Conservation (phyloP, 2,888 invertebrate species). For the Polydrusus pterygomalis region DNA sequence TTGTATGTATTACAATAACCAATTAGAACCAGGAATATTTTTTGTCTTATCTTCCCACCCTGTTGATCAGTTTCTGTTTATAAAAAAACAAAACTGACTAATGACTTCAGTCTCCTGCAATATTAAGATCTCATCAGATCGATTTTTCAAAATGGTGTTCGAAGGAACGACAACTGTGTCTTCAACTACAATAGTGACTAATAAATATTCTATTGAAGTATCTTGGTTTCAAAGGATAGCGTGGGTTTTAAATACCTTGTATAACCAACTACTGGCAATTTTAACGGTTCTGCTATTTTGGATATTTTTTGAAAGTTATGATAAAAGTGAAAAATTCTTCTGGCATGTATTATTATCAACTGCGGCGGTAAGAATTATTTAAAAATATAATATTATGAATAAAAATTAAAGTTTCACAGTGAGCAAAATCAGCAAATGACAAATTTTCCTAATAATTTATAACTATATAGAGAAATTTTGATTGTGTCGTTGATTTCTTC, state of each 20-base stretch:
- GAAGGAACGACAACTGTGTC: background rate
- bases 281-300: constrained; percentile 62
- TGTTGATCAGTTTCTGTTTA: background rate
- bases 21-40: background rate
- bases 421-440: too few species aligned
- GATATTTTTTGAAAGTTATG: constrained; percentile 59
- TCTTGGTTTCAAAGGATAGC: constrained; percentile 49
- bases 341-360: constrained; percentile 64
- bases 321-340: constrained; percentile 49
- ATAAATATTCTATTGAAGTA: constrained; percentile 34
- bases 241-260: constrained; percentile 61
- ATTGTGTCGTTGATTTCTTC: too few species aligned
- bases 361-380: constrained; percentile 63
- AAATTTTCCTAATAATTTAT: too few species aligned
- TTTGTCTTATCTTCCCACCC: constrained; percentile 7
- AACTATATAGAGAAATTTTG: too few species aligned
- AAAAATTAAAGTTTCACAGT: too few species aligned
- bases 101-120: background rate
- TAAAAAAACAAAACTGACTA: background rate
- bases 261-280: constrained; percentile 62
- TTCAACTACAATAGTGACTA: constrained; percentile 5
- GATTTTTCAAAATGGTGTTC: background rate
- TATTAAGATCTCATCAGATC: background rate
- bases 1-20: background rate
- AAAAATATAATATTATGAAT: background rate